phyloP scores from a whole-genome alignment of 2,113 vertebrate species.

The Tylochromis polylepis region DNA sequence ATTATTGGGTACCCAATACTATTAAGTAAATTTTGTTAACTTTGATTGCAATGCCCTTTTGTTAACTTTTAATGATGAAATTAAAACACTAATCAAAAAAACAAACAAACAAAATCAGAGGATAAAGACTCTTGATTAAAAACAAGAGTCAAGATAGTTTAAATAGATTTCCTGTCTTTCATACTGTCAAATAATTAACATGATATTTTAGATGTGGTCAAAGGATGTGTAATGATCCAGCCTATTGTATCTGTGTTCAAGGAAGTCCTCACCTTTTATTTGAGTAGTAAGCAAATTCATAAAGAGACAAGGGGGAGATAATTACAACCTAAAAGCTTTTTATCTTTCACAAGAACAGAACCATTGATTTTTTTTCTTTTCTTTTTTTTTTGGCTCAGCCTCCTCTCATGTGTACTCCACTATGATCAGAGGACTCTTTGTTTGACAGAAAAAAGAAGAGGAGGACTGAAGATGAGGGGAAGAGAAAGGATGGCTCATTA shows the following conservation, averaged over 20 bases:
- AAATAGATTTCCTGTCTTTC: background rate
- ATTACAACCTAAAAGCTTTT: conserved; percentile 71
- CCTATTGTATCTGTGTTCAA: conserved; percentile 36
- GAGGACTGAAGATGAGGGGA: conserved; percentile 41
- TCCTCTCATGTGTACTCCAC: conserved; percentile 49
- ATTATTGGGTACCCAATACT: background rate
- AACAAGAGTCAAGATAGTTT: background rate
- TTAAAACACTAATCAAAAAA: background rate
- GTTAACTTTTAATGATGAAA: background rate
- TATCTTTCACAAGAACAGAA: conserved; percentile 61
- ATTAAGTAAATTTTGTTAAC: background rate
- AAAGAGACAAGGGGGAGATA: conserved; percentile 63
- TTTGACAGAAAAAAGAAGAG: conserved; percentile 41
- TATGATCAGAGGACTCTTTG: conserved; percentile 72
- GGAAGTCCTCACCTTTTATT: conserved; percentile 51
- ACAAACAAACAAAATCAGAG: background rate
- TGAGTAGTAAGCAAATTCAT: conserved; percentile 68
- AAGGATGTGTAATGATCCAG: conserved; percentile 34
- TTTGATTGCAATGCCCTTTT: background rate
- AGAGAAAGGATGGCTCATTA: conserved; percentile 71
- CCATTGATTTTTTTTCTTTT: conserved; percentile 51
- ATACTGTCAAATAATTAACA: conserved; percentile 17
- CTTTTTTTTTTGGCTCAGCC: background rate
- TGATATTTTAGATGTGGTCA: conserved; percentile 18
- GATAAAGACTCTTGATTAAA: background rate